Base-by-base conservation (phyloP, 2,888 invertebrate genomes). In the Mythimna pallens region DNA sequence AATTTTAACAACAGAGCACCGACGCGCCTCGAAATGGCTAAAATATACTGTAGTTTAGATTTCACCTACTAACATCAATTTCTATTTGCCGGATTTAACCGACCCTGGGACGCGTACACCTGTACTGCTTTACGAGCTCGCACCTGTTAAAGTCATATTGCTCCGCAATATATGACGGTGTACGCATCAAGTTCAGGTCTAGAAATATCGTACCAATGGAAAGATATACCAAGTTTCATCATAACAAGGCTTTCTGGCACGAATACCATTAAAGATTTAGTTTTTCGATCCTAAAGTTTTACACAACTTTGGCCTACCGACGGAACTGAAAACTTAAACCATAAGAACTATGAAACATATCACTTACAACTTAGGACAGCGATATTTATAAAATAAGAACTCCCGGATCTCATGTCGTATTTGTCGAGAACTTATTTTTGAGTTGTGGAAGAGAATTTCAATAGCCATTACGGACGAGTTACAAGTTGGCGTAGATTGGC, bases 1-100 rank as follows among this genome's bases (percentile, higher is more conserved):
- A 94, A 94, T 95, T 94, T 94, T 92, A 93, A 93, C 94, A 93
- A 93, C 93, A 94, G 93, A 94, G 93, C 92, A 91, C 89, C 88
- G 89, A 91, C 88, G 89, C 89, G 87, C 92, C 92, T 89, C 92
- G 89, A 92, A 94, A 93, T 92, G 91, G 92, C 90, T 93, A 89
- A 93, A 92, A 93, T 93, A 93, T 92, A 92, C 90, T 92, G 92
- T 92, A 93, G 92, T 93, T 93, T 93, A 92, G 92, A 92, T 93
- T 94, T 92, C 90, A 90, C 91, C 90, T 90, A 89, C 90, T 89
- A 90, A 92, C 94, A 94, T 94, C 93, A 94, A 94, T 94, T 94
- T 93, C 92, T 93, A 93, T 94, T 94, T 93, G 90, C 89, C 86
- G 92, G 92, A 93, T 93, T 93, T 92, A 92, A 91, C 91, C 91